A percentile compares a stretch with the other conserved stretches of the same genome.
phyloP scores from a whole-genome alignment of 2,113 vertebrate species.

The Catharus fuscescens region DNA sequence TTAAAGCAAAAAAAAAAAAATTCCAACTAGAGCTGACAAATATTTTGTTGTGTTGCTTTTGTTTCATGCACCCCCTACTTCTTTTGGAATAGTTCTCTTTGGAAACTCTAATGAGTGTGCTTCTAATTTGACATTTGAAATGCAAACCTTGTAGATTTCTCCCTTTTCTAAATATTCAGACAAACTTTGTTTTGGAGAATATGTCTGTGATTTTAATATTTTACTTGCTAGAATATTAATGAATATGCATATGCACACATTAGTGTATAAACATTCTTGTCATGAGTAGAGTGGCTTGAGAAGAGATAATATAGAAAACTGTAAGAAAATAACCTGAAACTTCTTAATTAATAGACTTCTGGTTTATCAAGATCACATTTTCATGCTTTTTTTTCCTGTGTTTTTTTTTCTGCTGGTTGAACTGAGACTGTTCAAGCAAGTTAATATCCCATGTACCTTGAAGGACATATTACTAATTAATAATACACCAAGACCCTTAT shows the following conservation, averaged over 20 bases:
- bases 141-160: neutral
- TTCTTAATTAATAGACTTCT: neutral
- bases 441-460: neutral
- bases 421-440: neutral
- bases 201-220: neutral
- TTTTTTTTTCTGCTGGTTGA: neutral
- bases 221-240: neutral
- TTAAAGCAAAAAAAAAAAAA: neutral
- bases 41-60: neutral
- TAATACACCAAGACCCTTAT: neutral
- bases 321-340: neutral
- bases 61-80: accelerated
- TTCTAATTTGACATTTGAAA: neutral
- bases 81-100: neutral
- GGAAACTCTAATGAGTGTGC: neutral
- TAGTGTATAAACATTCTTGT: neutral
- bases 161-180: neutral
- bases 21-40: neutral
- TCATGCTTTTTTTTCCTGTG: neutral
- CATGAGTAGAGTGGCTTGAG: neutral
- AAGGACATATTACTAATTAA: neutral
- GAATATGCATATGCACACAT: neutral
- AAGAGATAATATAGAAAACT: neutral
- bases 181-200: neutral
- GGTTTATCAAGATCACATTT: neutral